Conservation (phyloP, 2,113 vertebrate species). For the Ophthalmolycus amberensis region DNA sequence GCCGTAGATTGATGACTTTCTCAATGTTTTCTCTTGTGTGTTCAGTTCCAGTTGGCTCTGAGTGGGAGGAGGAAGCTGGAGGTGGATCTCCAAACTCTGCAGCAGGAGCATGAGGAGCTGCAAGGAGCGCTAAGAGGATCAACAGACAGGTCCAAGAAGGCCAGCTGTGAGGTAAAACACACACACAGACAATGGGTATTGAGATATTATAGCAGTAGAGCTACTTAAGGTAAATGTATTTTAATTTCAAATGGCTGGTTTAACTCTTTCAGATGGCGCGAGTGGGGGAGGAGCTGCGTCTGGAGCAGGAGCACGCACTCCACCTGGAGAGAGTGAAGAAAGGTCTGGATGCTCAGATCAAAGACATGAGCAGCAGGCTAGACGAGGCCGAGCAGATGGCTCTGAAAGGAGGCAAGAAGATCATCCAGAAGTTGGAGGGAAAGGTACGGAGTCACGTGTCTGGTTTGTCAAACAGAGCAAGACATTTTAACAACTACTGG, state of each 20-base stretch:
- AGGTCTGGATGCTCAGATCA: constrained; percentile 83
- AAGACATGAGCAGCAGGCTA: constrained; percentile 81
- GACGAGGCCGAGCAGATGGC: constrained; percentile 85
- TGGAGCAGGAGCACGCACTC: constrained; percentile 85
- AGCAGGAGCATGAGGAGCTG: constrained; percentile 84
- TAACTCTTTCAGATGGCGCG: constrained; percentile 66
- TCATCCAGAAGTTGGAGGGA: constrained; percentile 86
- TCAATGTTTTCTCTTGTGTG: background rate
- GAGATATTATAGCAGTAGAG: background rate
- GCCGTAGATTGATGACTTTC: background rate
- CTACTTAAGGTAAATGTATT: background rate
- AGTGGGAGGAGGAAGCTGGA: constrained; percentile 83
- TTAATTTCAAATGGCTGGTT: background rate
- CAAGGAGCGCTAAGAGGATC: constrained; percentile 74
- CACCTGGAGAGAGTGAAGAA: constrained; percentile 85
- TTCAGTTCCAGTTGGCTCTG: constrained; percentile 79
- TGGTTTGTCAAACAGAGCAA: background rate
- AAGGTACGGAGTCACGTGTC: constrained; percentile 68
- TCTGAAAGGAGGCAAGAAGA: constrained; percentile 86
- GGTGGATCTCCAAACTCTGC: constrained; percentile 83
- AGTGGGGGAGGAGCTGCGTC: constrained; percentile 83
- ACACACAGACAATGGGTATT: too few relatives aligned
- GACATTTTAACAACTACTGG: background rate
- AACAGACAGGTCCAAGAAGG: constrained; percentile 83
- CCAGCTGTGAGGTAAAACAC: constrained; percentile 78